Evolutionary conservation across 2,797 vertebrate species (phyloP), one percentile per base, ranked within the genome.

Genomic region (Distichodus sexfasciatus): DNA sequence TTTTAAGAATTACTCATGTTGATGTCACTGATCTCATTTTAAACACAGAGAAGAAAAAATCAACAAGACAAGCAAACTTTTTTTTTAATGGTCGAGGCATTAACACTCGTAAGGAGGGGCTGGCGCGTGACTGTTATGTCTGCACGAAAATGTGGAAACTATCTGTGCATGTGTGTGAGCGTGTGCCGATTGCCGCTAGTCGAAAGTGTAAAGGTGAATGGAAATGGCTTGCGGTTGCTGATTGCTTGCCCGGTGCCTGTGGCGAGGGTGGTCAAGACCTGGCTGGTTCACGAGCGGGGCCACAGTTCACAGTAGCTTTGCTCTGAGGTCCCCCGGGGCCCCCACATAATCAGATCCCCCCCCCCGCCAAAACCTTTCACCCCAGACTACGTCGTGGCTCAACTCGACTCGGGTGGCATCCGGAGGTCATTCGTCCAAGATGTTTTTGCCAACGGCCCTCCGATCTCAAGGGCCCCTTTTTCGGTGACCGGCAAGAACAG

Each of bases 1-100:
- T 75, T 73, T 66, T 57, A 40, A 79, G 74, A 72, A 78, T 81
- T 63, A 75, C 80, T 80, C 76, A 76, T 31, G 14, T 79, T 81
- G 81, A 81, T 79, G 79, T 74, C 59, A 72, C 75, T 65, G 59
- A 66, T 81, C 71, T 71, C 31, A 62, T 71, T 76, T 74, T 71
- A 77, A 76, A 67, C 69, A 72, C 50, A 59, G 48, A 69, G 28
- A 65, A 26, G 58, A 51, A 59, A 3, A 19, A 58, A 63, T 50
- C 31, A 26, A 48, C 53, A 41, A 19, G 61, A 19, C n/a, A 14
- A 65, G 48, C 11, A 29, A 43, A 38, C 26, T 53, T 44, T 31
- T 41, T 51, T 43, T 29, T 41, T 6, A 43, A n/a, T n/a, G n/a
- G 35, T 61, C 43, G 33, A 69, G 57, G 57, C 24, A 60, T 66